A percentile compares a stretch with the other conserved stretches of the same genome.
phyloP scores from a whole-genome alignment of 1,140 invertebrate species.

The Tetragonula clypearis region DNA sequence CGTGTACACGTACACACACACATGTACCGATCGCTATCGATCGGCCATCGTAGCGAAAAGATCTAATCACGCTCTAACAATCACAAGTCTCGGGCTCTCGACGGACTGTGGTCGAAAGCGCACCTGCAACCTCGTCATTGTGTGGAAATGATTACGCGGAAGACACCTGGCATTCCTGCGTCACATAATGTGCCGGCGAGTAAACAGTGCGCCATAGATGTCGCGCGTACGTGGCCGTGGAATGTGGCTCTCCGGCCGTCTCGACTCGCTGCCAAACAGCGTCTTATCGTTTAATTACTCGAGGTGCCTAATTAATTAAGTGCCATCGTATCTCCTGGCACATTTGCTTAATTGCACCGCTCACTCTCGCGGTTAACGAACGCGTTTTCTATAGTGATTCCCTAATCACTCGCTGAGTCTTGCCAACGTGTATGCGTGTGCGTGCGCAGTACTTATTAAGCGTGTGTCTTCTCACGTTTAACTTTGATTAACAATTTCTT shows the following conservation, averaged over 20 bases:
- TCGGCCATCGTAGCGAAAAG: slow-evolving; percentile 13
- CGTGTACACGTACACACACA: rapidly evolving
- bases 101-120: slow-evolving; percentile 9
- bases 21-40: slow-evolving; percentile 39
- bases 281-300: slow-evolving; percentile 59
- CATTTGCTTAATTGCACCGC: slow-evolving; percentile 60
- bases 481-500: slow-evolving; percentile 4
- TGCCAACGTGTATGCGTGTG: background rate
- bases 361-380: slow-evolving; percentile 41
- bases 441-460: background rate
- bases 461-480: background rate
- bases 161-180: slow-evolving; percentile 48
- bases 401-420: background rate
- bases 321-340: slow-evolving; percentile 41
- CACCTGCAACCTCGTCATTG: slow-evolving; percentile 50
- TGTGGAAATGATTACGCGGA: slow-evolving; percentile 63
- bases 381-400: slow-evolving; percentile 43
- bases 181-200: slow-evolving; percentile 22
- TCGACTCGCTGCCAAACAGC: slow-evolving; percentile 38
- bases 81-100: slow-evolving; percentile 3
- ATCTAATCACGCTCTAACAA: slow-evolving; percentile 42
- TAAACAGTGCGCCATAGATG: slow-evolving; percentile 22
- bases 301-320: slow-evolving; percentile 62
- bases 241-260: slow-evolving; percentile 41
- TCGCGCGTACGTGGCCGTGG: slow-evolving; percentile 27